These are phyloP conservation scores for Limnodromus scolopaceus DNA, from an alignment of 2,797 vertebrate genomes.

Conservation along the genomic window DNA sequence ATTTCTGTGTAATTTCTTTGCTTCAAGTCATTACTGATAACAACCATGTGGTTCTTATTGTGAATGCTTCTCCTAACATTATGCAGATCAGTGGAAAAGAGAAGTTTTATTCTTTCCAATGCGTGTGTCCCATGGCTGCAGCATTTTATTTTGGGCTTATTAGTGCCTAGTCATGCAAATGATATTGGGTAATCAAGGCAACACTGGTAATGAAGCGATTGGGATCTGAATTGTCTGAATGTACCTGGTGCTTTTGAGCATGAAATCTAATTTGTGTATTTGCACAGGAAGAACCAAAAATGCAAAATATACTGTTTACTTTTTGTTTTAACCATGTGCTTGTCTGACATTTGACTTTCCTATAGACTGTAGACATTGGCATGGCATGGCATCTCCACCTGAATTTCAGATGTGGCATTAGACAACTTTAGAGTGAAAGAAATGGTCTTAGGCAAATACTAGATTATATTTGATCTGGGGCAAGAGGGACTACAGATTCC, in stretches of 20 bases:
- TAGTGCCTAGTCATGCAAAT: constrained; percentile 59
- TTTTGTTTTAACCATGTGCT: background rate
- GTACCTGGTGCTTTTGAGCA: constrained; percentile 26
- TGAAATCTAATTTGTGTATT: constrained; percentile 44
- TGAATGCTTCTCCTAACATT: background rate
- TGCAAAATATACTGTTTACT: background rate
- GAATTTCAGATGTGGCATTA: background rate
- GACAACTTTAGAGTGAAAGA: background rate
- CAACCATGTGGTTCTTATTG: background rate
- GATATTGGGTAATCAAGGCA: constrained; percentile 55
- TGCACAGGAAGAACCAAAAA: background rate
- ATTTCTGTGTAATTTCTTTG: background rate
- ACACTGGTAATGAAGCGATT: constrained; percentile 1
- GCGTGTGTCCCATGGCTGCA: background rate
- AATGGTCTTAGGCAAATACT: background rate
- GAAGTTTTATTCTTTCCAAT: background rate
- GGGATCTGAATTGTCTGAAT: background rate
- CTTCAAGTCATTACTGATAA: background rate
- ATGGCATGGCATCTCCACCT: background rate
- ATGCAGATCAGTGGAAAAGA: background rate
- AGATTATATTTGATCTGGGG: background rate
- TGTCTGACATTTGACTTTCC: background rate
- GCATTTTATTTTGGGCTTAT: constrained; percentile 12
- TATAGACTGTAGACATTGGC: background rate
- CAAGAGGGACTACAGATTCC: background rate